A percentile compares a stretch with the other conserved stretches of the same genome.
phyloP scores from a whole-genome alignment of 2,888 invertebrate species.

The Trilocha varians region DNA sequence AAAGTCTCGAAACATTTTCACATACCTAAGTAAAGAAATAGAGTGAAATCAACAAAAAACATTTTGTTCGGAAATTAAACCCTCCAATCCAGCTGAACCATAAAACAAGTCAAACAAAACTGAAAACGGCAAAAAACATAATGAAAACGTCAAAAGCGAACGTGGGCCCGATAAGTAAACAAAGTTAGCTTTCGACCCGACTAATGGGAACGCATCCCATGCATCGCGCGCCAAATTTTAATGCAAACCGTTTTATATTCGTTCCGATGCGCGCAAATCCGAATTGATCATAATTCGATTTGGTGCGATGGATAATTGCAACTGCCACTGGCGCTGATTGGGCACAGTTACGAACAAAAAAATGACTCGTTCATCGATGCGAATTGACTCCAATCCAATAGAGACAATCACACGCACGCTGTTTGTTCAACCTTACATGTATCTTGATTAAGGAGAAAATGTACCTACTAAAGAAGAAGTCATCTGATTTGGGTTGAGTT shows the following conservation, averaged over 20 bases:
- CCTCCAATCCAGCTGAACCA: conserved; percentile 7
- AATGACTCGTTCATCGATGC: conserved; percentile 28
- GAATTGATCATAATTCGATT: conserved; percentile 75
- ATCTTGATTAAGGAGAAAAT: no score
- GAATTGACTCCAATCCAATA: conserved; percentile 6
- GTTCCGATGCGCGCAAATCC: conserved; percentile 70
- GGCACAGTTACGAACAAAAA: conserved; percentile 53
- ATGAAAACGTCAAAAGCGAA: conserved; percentile 40
- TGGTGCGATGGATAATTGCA: conserved; percentile 70
- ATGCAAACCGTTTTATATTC: conserved; percentile 74
- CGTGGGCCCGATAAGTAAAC: conserved; percentile 44
- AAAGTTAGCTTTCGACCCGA: conserved; percentile 51
- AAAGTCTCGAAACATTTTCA: no score
- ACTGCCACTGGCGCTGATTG: conserved; percentile 72
- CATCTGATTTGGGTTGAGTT: no score
- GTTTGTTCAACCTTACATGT: no score
- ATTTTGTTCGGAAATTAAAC: neutral
- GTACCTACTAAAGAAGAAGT: no score
- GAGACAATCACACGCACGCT: neutral
- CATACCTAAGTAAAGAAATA: no score
- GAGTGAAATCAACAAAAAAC: neutral
- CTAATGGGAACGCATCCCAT: conserved; percentile 70
- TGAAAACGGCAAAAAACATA: conserved; percentile 35
- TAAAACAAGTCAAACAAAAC: conserved; percentile 38
- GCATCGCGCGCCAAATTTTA: conserved; percentile 70